Percentiles rank a stretch among this genome's conserved stretches.
Evolutionary conservation across 2,797 vertebrate genomes (phyloP).

Genomic region (Serranus cabrilla): DNA sequence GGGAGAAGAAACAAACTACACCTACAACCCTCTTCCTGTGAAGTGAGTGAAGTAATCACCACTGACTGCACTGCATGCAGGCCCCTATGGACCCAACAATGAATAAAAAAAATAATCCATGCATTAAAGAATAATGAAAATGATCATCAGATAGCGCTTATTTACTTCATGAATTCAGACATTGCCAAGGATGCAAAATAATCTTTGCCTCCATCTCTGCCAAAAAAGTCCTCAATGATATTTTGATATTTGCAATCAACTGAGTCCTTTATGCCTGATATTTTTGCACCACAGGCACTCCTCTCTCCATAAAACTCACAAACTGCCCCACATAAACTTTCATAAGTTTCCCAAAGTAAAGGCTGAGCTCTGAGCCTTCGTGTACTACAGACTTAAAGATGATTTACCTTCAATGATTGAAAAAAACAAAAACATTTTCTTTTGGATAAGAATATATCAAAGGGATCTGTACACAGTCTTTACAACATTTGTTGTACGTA

Average conservation of each 20-base stretch:
- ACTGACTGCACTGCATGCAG: too few species aligned
- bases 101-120: too few species aligned
- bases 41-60: too few species aligned
- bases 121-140: background rate
- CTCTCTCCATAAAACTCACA: background rate
- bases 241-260: conserved; percentile 1
- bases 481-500: background rate
- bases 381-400: background rate
- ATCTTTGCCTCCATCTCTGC: too few species aligned
- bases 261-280: background rate
- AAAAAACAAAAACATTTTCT: background rate
- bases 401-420: background rate
- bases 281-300: background rate
- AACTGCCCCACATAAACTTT: background rate
- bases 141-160: too few species aligned
- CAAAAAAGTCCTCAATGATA: background rate
- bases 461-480: background rate
- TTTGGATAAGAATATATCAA: background rate
- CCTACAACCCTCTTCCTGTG: too few species aligned
- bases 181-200: background rate
- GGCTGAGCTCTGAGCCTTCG: background rate
- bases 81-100: background rate
- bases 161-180: background rate
- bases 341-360: background rate
- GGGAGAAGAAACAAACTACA: too few species aligned